phyloP scores from a whole-genome alignment of 1,140 invertebrate genomes.

The Octopus bimaculoides region DNA sequence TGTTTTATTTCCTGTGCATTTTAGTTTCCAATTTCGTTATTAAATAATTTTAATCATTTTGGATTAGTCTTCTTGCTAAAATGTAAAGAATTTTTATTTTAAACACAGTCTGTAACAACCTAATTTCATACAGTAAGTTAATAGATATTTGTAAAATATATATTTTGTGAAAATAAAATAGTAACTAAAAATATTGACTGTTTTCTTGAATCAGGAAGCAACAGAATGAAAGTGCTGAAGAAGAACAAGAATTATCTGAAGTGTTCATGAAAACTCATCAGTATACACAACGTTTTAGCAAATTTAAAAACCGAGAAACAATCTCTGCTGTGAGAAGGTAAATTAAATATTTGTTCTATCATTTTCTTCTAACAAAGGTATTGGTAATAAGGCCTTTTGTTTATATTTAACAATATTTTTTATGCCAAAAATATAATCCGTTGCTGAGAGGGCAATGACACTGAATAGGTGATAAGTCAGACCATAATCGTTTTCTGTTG shows the following conservation, averaged over 20 bases:
- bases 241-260: slow-evolving; percentile 97
- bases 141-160: neutral
- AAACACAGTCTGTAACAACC: neutral
- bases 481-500: too few species aligned
- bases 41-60: neutral
- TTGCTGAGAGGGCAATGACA: too few species aligned
- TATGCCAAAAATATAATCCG: too few species aligned
- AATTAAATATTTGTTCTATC: slow-evolving; percentile 32
- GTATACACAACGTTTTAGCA: slow-evolving; percentile 89
- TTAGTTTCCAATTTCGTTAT: neutral
- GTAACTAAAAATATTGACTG: neutral
- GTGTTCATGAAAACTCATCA: slow-evolving; percentile 98
- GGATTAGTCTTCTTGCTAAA: neutral
- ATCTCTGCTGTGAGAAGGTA: slow-evolving; percentile 85
- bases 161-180: too few species aligned
- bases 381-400: too few species aligned
- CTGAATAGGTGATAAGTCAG: too few species aligned
- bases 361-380: too few species aligned
- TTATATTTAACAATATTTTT: too few species aligned
- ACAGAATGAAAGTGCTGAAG: slow-evolving; percentile 96
- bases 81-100: neutral
- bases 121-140: neutral
- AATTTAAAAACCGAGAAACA: slow-evolving; percentile 98
- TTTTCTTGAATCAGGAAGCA: slow-evolving; percentile 67
- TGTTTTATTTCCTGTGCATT: neutral